Base-by-base conservation (phyloP, 1,140 invertebrate species). In the Cataglyphis hispanica region DNA sequence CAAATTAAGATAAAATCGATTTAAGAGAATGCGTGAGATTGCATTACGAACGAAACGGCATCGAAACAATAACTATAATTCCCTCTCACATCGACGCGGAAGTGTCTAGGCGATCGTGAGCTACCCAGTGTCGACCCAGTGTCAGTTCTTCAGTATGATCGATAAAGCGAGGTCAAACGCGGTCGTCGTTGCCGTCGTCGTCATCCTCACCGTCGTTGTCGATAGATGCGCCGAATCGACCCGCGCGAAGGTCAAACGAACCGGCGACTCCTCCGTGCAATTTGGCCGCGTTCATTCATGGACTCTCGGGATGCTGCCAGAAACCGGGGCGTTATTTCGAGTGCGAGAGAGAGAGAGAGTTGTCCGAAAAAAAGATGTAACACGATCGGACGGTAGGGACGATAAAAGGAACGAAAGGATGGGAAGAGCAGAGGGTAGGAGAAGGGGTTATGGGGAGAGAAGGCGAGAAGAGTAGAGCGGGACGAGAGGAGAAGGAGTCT, bases 261-360 rank as follows among this genome's bases (percentile, higher is more conserved):
- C 40, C 77, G 53, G 13, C 25, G 53, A 83, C 67, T 74, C 56
- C 50, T 86, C 50, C 69, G 61, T 74, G 63, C 70, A 40, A 67
- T 58, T 72, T 56, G 67, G 69, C 60, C 50, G 58, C 34, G 75
- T 89, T 90, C 89, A 90, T 90, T 89, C 86, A 89, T 75, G 86
- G 37, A 53, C 40, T 37, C 66, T 37, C 72, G 22, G n/a, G 37
- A 27, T 5, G 66, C 43, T 70, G 72, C 53, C 50, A 61, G 80
- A 50, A 77, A 76, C 53, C 76, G 80, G 75, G 69, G 34, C 34
- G 63, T 81, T 77, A 85, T 85, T 85, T 85, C 50, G 84, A 80
- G 83, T 78, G 75, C 74, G 34, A 67, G 63, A 78, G 40, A 50
- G 75, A 60, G 34, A 67, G 63, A 78, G 40, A 50, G 13, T 56